phyloP scores from a whole-genome alignment of 2,888 invertebrate species.

The Ornithoptera priamus region DNA sequence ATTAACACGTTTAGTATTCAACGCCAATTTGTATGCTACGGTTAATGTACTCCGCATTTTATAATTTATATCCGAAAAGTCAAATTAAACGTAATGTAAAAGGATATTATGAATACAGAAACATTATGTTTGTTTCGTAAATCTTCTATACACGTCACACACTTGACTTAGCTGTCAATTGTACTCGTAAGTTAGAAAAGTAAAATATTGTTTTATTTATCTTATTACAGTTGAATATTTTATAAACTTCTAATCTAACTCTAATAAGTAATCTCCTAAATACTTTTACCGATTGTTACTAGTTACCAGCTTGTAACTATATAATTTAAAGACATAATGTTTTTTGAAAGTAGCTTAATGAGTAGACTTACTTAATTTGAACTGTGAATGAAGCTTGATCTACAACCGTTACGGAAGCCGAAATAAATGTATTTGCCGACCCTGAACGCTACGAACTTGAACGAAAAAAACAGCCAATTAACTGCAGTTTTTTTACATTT shows the following conservation, averaged over 20 bases:
- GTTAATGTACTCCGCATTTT: too few species aligned
- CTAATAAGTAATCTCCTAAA: not conserved
- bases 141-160: too few species aligned
- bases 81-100: too few species aligned
- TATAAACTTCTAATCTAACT: not conserved
- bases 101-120: too few species aligned
- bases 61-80: too few species aligned
- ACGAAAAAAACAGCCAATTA: not conserved
- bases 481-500: not conserved
- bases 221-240: not conserved
- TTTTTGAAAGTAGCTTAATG: not conserved
- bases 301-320: not conserved
- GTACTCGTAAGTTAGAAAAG: too few species aligned
- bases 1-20: too few species aligned
- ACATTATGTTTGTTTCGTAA: too few species aligned
- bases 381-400: slow-evolving; percentile 12
- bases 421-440: slow-evolving; percentile 10
- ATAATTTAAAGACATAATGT: not conserved
- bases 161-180: too few species aligned
- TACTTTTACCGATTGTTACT: not conserved
- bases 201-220: too few species aligned
- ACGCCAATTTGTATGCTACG: too few species aligned
- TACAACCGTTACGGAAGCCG: slow-evolving; percentile 22
- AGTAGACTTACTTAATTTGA: slow-evolving; percentile 1
- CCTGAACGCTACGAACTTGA: slow-evolving; percentile 24